phyloP scores from a whole-genome alignment of 1,140 invertebrate genomes.

The Pinna nobilis region DNA sequence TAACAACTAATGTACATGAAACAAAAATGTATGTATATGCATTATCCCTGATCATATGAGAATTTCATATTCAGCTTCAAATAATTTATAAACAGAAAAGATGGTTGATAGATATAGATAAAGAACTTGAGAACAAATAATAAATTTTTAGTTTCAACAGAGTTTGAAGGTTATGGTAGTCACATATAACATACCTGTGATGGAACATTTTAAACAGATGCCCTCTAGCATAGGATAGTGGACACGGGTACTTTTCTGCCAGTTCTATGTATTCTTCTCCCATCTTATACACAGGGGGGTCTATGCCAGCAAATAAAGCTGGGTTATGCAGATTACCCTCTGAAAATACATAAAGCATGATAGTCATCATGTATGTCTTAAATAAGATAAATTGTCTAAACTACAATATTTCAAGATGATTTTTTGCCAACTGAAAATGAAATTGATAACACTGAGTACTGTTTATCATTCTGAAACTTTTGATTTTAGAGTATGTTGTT shows the following conservation, averaged over 20 bases:
- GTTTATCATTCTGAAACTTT: too few species aligned
- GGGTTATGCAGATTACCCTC: slow-evolving; percentile 98
- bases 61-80: too few species aligned
- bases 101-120: too few species aligned
- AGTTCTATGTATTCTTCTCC: slow-evolving; percentile 92
- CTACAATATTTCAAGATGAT: too few species aligned
- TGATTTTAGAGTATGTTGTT: too few species aligned
- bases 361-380: too few species aligned
- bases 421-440: too few species aligned
- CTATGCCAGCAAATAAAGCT: slow-evolving; percentile 84
- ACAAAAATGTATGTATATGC: not conserved
- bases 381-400: too few species aligned
- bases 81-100: too few species aligned
- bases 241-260: slow-evolving; percentile 89
- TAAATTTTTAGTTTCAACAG: not conserved
- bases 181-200: slow-evolving; percentile 92
- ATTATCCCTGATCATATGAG: too few species aligned
- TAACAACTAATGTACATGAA: not conserved
- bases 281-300: slow-evolving; percentile 90
- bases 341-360: too few species aligned
- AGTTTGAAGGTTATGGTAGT: not conserved
- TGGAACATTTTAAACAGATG: slow-evolving; percentile 99
- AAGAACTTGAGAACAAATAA: not conserved
- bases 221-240: slow-evolving; percentile 91
- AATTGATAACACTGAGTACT: too few species aligned